These are phyloP conservation scores for Heteromurus nitidus DNA, from an alignment of 2,888 invertebrate genomes.

Conservation along the genomic window DNA sequence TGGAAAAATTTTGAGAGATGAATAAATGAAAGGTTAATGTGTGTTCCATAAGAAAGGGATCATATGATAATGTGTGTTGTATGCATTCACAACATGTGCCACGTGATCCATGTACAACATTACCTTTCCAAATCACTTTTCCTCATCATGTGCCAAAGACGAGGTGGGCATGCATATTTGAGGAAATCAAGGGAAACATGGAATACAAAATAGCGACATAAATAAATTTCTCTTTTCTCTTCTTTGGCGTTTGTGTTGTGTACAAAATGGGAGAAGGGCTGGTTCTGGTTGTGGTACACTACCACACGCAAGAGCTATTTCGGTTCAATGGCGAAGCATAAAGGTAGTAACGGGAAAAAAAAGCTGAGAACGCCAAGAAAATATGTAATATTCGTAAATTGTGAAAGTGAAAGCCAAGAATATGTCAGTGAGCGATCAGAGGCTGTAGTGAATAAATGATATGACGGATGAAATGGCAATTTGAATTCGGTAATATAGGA, in stretches of 20 bases:
- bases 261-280: constrained; percentile 16
- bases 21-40: constrained; percentile 3
- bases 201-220: constrained; percentile 4
- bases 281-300: no score
- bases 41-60: background rate
- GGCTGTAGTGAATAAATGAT: background rate
- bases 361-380: background rate
- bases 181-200: background rate
- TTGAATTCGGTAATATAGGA: background rate
- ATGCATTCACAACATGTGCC: constrained; percentile 36
- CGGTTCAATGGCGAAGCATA: background rate
- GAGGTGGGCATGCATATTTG: constrained; percentile 42
- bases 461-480: no score
- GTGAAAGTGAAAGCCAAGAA: constrained; percentile 42
- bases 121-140: background rate
- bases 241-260: no score
- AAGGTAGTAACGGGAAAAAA: background rate
- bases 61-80: background rate
- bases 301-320: no score
- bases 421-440: constrained; percentile 13
- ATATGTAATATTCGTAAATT: no score
- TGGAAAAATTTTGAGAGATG: constrained; percentile 9
- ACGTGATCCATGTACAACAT: background rate
- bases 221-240: background rate
- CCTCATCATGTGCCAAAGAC: constrained; percentile 37